phyloP scores from a whole-genome alignment of 2,113 vertebrate genomes.

The Aramus guarauna region DNA sequence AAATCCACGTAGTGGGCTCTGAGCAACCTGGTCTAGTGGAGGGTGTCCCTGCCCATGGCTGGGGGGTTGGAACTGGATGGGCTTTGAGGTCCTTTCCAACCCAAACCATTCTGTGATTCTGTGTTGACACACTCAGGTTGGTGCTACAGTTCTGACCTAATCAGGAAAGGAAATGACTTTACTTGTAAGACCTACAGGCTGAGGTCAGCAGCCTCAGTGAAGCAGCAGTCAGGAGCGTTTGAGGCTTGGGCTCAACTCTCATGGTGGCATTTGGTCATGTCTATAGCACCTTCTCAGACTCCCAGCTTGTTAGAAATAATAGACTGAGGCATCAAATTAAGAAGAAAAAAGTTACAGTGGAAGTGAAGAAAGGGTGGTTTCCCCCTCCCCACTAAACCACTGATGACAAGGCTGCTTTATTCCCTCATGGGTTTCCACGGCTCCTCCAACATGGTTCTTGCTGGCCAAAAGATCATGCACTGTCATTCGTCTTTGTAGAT shows the following conservation, averaged over 20 bases:
- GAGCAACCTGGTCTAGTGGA: too few relatives aligned
- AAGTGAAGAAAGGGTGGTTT: not conserved
- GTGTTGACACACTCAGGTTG: not conserved
- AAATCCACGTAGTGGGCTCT: not conserved
- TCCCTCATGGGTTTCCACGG: not conserved
- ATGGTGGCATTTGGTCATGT: not conserved
- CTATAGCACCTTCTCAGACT: not conserved
- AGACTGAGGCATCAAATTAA: not conserved
- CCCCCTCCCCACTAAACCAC: not conserved
- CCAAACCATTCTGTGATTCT: too few relatives aligned
- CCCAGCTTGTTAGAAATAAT: not conserved
- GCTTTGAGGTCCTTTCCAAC: too few relatives aligned
- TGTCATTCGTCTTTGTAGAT: not conserved
- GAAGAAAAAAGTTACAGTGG: not conserved
- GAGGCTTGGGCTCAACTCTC: not conserved
- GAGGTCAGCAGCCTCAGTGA: not conserved
- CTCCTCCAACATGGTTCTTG: not conserved
- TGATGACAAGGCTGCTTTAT: not conserved
- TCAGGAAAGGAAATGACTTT: slow-evolving; percentile 18
- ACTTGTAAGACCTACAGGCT: not conserved
- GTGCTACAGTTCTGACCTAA: slow-evolving; percentile 18
- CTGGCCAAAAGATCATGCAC: not conserved
- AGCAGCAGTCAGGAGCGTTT: not conserved
- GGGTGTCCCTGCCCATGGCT: too few relatives aligned
- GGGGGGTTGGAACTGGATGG: too few relatives aligned